Percentiles rank a stretch among this genome's conserved stretches.
phyloP scores from a whole-genome alignment of 2,797 vertebrate genomes.

The Danio tinwini region DNA sequence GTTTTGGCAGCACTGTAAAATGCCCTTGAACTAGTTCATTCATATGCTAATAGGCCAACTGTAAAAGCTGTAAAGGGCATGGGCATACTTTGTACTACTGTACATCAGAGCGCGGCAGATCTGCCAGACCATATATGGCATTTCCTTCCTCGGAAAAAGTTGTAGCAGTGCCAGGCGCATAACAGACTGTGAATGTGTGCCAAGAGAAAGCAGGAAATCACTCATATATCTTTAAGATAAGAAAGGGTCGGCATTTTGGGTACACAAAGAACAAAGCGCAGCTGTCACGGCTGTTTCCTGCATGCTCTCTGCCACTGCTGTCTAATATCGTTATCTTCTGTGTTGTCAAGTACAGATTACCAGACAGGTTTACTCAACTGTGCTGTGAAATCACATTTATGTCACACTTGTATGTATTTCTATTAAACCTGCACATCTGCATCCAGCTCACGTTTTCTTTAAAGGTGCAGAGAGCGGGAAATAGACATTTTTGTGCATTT shows the following conservation, averaged over 20 bases:
- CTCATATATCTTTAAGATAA: conserved; percentile 65
- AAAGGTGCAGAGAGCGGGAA: background rate
- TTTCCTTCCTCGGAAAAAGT: conserved; percentile 60
- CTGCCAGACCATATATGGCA: conserved; percentile 59
- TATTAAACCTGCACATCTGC: conserved; percentile 8
- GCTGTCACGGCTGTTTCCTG: conserved; percentile 62
- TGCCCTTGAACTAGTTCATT: conserved; percentile 13
- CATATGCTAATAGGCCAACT: background rate
- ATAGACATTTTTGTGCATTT: background rate
- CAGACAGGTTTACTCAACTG: conserved; percentile 42
- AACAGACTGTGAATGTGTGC: conserved; percentile 55
- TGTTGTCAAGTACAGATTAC: conserved; percentile 58
- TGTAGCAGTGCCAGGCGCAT: conserved; percentile 54
- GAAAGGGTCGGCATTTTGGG: conserved; percentile 51
- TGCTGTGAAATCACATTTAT: conserved; percentile 45
- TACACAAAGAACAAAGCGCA: conserved; percentile 63
- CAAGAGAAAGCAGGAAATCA: conserved; percentile 64
- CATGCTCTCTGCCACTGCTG: conserved; percentile 31
- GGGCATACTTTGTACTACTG: background rate
- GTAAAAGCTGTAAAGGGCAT: background rate
- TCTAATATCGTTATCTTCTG: conserved; percentile 59
- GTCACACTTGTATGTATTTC: conserved; percentile 49
- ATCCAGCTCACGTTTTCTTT: conserved; percentile 21
- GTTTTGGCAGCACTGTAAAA: background rate
- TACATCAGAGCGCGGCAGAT: conserved; percentile 16